These are phyloP conservation scores for Onychostoma macrolepis DNA, from an alignment of 2,113 vertebrate genomes.

Conservation along the genomic window DNA sequence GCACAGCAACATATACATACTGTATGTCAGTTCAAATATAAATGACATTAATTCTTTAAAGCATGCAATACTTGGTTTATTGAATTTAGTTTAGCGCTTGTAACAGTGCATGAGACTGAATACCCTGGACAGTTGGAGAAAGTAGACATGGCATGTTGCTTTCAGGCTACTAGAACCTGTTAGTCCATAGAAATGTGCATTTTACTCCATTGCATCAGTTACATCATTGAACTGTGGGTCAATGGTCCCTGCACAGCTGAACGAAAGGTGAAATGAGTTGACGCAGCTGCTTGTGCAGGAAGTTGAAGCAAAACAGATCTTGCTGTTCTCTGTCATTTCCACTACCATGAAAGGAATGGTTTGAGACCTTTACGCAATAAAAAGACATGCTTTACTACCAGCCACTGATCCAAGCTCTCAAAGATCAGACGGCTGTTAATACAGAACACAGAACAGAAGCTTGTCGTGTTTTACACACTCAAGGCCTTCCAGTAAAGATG, in stretches of 20 bases:
- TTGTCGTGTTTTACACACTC: background rate
- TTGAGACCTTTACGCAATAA: background rate
- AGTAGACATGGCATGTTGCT: background rate
- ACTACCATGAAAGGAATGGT: slow-evolving; percentile 27
- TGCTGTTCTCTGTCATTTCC: background rate
- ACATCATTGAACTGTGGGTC: background rate
- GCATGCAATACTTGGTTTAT: background rate
- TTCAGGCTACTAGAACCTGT: background rate
- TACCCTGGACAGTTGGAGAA: background rate
- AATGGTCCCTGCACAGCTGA: background rate
- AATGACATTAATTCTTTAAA: background rate
- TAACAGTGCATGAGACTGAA: background rate
- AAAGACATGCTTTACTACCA: background rate
- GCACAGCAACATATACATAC: background rate
- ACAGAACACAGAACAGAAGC: slow-evolving; percentile 1
- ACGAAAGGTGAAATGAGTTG: background rate
- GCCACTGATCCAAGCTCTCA: background rate
- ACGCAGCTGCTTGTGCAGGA: slow-evolving; percentile 18
- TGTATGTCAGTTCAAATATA: background rate
- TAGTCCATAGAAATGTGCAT: background rate
- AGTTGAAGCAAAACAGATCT: slow-evolving; percentile 10
- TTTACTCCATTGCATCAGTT: background rate
- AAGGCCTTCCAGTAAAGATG: slow-evolving; percentile 1
- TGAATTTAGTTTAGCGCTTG: background rate
- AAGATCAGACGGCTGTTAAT: background rate